Evolutionary conservation across 2,113 vertebrate genomes (phyloP).

Genomic region (Carollia perspicillata): DNA sequence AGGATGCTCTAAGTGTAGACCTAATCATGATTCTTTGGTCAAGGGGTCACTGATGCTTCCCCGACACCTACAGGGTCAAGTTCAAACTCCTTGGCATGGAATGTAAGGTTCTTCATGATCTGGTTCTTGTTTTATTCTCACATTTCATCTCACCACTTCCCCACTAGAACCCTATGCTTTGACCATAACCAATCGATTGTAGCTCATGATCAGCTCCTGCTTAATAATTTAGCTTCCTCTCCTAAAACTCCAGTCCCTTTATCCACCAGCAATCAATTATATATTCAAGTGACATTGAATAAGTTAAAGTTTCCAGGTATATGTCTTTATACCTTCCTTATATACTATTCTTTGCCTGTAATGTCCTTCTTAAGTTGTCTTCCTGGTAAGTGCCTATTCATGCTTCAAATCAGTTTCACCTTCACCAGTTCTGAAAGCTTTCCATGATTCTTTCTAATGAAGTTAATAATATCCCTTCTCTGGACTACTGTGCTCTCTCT

Average conservation of each 20-base stretch:
- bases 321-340: neutral
- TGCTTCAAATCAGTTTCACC: neutral
- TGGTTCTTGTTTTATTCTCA: neutral
- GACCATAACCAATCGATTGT: neutral
- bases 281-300: neutral
- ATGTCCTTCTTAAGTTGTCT: neutral
- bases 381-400: neutral
- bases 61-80: neutral
- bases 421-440: neutral
- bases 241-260: neutral
- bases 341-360: neutral
- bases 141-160: neutral
- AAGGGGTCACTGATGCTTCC: neutral
- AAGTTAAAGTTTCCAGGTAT: neutral
- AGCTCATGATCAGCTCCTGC: neutral
- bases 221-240: neutral
- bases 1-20: neutral
- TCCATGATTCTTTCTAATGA: slow-evolving; percentile 1
- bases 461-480: neutral
- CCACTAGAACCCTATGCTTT: neutral
- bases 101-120: neutral
- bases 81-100: neutral
- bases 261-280: neutral
- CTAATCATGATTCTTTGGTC: neutral
- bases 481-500: neutral